phyloP scores from a whole-genome alignment of 2,113 vertebrate species.

The Anguilla japonica region DNA sequence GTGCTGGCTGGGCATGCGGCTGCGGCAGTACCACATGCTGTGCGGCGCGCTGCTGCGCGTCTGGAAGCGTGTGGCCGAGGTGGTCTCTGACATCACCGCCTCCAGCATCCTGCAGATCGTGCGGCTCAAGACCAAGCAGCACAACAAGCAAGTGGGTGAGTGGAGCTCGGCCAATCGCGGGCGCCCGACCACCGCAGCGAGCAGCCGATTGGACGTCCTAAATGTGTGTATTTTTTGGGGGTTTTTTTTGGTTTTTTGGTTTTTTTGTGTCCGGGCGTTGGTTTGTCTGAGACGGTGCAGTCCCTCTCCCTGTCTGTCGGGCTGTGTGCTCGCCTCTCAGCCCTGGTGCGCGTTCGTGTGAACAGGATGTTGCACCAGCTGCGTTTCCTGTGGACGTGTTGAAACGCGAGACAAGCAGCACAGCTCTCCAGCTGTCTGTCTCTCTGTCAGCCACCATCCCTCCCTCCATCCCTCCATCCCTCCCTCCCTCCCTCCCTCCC shows the following conservation, averaged over 20 bases:
- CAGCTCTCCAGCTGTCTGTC: too few species aligned
- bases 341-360: neutral
- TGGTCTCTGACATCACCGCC: constrained; percentile 87
- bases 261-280: too few species aligned
- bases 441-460: too few species aligned
- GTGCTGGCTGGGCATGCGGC: constrained; percentile 86
- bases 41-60: constrained; percentile 89
- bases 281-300: too few species aligned
- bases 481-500: too few species aligned
- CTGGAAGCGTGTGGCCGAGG: constrained; percentile 86
- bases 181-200: neutral
- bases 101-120: constrained; percentile 95
- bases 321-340: too few species aligned
- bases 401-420: too few species aligned
- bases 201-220: too few species aligned
- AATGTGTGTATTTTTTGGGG: too few species aligned
- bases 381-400: neutral
- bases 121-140: constrained; percentile 93
- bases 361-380: neutral
- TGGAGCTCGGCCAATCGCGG: constrained; percentile 13
- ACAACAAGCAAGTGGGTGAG: constrained; percentile 96
- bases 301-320: too few species aligned
- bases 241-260: too few species aligned
- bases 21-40: constrained; percentile 94
- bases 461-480: too few species aligned